A percentile compares a stretch with the other conserved stretches of the same genome.
Evolutionary conservation across 2,888 invertebrate genomes (phyloP).

Genomic region (Panopea generosa): DNA sequence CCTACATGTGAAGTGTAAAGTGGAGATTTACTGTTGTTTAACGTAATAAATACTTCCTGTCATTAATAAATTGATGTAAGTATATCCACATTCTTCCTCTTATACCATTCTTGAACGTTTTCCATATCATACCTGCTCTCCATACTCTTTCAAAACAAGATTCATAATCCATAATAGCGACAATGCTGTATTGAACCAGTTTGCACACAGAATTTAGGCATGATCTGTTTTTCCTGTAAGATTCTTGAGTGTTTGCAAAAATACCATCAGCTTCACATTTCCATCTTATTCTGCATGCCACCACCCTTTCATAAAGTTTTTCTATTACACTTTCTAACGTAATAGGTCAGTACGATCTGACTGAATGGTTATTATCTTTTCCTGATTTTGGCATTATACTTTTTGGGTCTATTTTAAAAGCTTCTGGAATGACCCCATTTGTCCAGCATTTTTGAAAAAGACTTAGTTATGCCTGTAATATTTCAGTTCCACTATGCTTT

Average conservation of each 20-base stretch:
- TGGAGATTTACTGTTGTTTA: no score
- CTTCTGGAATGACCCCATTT: not conserved
- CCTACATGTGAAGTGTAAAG: no score
- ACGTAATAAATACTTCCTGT: no score
- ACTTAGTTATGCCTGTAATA: not conserved
- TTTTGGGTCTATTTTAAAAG: not conserved
- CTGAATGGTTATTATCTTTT: not conserved
- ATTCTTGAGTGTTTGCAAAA: not conserved
- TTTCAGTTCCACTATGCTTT: not conserved
- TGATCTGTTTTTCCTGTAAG: not conserved
- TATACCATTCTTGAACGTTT: no score
- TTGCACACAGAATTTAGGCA: no score
- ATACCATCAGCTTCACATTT: slow-evolving; percentile 10
- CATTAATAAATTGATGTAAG: no score
- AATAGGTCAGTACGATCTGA: not conserved
- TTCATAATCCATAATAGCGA: no score
- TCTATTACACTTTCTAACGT: not conserved
- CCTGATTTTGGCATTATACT: not conserved
- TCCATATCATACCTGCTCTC: no score
- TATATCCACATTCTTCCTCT: no score
- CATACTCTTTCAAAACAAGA: no score
- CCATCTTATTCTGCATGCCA: not conserved
- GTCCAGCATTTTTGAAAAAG: not conserved
- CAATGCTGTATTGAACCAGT: no score
- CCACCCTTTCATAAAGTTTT: not conserved